Base-by-base conservation (phyloP, 2,888 invertebrate genomes). In the Machimus atricapillus region DNA sequence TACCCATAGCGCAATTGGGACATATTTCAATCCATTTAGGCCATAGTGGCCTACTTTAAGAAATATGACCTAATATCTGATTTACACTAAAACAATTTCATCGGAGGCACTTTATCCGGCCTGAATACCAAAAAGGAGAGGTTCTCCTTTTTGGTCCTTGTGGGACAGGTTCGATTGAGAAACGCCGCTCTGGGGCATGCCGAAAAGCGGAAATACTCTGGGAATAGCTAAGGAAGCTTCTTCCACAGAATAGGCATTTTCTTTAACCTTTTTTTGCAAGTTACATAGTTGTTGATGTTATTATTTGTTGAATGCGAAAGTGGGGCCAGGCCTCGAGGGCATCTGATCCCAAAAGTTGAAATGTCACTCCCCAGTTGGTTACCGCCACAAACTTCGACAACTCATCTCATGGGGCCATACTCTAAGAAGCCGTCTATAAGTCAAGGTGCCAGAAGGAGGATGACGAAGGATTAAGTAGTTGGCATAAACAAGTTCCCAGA, bases 371-470 rank as follows among this genome's bases (percentile, higher is more conserved):
- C 56, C 52, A 82, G 82, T 82, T 58, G 56, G 82, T 58, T 58
- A 56, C 58, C 82, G 56, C 58, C 58, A 58, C 82, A 58, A 82
- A 82, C 82, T 82, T 82, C 56, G 82, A 82, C 58, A 82, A 82
- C 82, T 82, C 82, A 58, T 56, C 82, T 58, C 82, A n/a, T 16
- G 52, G 82, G 82, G 58, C 23, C 16, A 4, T 52, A 19, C n/a
- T n/a, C n/a, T 46, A 14, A 46, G 16, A 14, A 46, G 16, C 40
- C 40, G 40, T 40, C 56, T 19, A n/a, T n/a, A 56, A 66, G 66
- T 12, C 23, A 23, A 8, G 12, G 66, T 66, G 66, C 66, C 52
- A 52, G 52, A 27, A 66, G 27, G 23, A 23, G 23, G 23, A 66
- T 66, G 66, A 66, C 66, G 66, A 66, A 66, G 66, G 66, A 66